Evolutionary conservation across 2,888 invertebrate genomes (phyloP), one percentile per base, ranked within the genome.

Genomic region (Zaprionus obscuricornis): DNA sequence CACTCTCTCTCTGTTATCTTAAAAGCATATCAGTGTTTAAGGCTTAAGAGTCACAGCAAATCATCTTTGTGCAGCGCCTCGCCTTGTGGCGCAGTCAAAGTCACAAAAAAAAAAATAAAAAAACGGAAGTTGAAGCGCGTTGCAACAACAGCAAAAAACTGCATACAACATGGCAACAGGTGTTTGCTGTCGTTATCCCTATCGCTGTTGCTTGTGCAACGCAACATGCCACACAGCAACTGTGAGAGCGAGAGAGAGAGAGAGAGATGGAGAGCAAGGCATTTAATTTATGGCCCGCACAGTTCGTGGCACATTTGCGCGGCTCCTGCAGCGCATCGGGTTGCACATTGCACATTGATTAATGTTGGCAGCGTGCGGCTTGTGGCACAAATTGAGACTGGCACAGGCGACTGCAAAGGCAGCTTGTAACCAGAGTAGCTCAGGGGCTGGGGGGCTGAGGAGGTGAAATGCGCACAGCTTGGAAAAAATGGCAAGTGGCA

Each of bases 11-110:
- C 16, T 16, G 36, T 70, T 83, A 79, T 79, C 78, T 79, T 60
- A 79, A 79, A 51, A 79, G 78, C 78, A 79, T 83, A 79, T 83
- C 78, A 59, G 39, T 79, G 78, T 79, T 71, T 40, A 31, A 11
- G 2, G 29, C 24, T 37, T 39, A 47, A 47, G 31, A 60, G 68
- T 57, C 27, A 63, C 42, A 57, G 73, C 79, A 78, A 82, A 65
- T 75, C 73, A 75, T 82, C 64, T 69, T 60, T 42, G 26, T 14
- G 45, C 11, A 66, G 54, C 43, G 43, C 26, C 29, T 37, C 22
- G 36, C 49, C 4, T 24, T 24, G 8, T 17, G 11, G 17, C 1
- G 22, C 13, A 22, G 22, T 13, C 29, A 49, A 24, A 34, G 18
- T 40, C 18, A 17, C 16, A 26, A 42, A 16, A 27, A 13, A 18